Conservation (phyloP, 1,140 invertebrate species). For the Pseudobourletiella spinata region DNA sequence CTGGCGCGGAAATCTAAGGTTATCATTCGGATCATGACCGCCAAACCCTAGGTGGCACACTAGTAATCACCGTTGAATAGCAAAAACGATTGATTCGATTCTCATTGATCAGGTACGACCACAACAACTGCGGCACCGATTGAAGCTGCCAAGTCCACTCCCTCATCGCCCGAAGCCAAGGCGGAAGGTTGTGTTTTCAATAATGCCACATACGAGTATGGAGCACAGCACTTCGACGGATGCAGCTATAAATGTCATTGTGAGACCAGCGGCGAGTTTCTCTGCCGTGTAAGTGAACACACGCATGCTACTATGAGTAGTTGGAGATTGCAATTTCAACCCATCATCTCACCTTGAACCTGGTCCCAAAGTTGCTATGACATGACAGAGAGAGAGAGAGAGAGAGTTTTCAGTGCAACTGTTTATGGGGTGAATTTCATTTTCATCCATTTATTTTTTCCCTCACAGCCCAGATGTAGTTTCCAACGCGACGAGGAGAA, state of each 20-base stretch:
- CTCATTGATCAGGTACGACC: constrained; percentile 8
- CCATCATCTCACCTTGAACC: neutral
- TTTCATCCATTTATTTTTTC: neutral
- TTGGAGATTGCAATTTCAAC: neutral
- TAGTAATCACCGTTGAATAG: no score
- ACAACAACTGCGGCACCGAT: constrained; percentile 25
- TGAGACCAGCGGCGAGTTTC: constrained; percentile 39
- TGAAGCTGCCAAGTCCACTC: constrained; percentile 20
- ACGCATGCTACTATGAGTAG: neutral
- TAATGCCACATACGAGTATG: constrained; percentile 39
- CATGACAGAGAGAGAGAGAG: no score
- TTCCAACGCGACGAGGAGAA: constrained; percentile 31
- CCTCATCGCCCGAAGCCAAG: constrained; percentile 23
- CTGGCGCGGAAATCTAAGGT: no score
- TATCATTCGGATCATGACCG: no score
- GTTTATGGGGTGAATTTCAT: neutral
- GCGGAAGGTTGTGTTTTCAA: constrained; percentile 39
- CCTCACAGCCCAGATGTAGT: constrained; percentile 33
- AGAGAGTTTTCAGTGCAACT: no score
- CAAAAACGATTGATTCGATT: no score
- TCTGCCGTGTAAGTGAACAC: constrained; percentile 37
- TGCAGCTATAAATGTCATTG: constrained; percentile 42
- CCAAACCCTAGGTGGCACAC: no score
- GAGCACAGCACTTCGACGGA: constrained; percentile 41
- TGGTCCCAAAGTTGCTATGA: neutral